Conservation (phyloP, 2,113 vertebrate genomes). For the Pseudopodoces humilis region DNA sequence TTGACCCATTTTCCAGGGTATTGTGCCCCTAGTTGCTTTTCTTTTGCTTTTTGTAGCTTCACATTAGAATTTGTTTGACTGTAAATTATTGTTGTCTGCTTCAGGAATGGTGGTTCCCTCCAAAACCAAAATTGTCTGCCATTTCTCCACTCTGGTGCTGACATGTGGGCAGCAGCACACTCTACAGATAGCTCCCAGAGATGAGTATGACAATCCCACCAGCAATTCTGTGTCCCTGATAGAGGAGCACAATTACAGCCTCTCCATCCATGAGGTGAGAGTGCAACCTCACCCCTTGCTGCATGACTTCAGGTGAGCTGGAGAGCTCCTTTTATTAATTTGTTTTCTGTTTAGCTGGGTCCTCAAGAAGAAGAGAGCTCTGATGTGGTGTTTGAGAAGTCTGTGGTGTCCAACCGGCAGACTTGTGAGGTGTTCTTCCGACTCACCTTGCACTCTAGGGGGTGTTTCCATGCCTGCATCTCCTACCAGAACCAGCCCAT, state of each 20-base stretch:
- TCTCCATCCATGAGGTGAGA: slow-evolving; percentile 79
- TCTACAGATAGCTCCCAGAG: slow-evolving; percentile 93
- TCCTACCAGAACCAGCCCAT: slow-evolving; percentile 93
- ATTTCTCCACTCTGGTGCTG: slow-evolving; percentile 97
- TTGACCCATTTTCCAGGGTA: not conserved
- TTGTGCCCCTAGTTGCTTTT: not conserved
- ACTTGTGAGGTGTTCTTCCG: slow-evolving; percentile 88
- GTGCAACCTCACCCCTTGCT: not conserved
- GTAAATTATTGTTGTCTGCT: slow-evolving; percentile 30
- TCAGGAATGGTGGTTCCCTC: slow-evolving; percentile 94
- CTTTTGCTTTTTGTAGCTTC: not conserved
- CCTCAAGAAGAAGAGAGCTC: slow-evolving; percentile 85
- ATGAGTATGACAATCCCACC: slow-evolving; percentile 96
- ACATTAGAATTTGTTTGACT: not conserved
- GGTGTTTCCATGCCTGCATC: slow-evolving; percentile 92
- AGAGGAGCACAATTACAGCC: slow-evolving; percentile 90
- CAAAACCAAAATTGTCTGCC: slow-evolving; percentile 96
- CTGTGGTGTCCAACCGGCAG: slow-evolving; percentile 86
- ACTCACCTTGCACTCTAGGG: slow-evolving; percentile 86
- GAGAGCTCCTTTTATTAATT: not conserved
- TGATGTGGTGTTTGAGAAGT: slow-evolving; percentile 85
- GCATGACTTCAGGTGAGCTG: not conserved
- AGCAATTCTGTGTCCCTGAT: slow-evolving; percentile 88
- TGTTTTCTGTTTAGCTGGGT: slow-evolving; percentile 82
- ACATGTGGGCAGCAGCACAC: slow-evolving; percentile 91